Conservation (phyloP, 2,113 vertebrate species). For the Gadus macrocephalus region DNA sequence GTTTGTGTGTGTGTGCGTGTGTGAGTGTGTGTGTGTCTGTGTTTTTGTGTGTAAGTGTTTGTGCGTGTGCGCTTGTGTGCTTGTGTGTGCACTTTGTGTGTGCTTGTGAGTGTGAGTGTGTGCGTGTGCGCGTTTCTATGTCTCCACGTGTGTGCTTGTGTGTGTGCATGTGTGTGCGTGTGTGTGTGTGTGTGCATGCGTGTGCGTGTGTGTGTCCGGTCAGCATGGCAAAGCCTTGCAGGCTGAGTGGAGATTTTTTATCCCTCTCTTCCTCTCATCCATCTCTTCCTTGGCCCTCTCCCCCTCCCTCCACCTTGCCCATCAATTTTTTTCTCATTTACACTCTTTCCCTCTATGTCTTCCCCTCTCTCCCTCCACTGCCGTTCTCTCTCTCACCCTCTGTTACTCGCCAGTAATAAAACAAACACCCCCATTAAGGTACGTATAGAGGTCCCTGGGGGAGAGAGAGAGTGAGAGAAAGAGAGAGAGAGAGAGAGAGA, state of each 20-base stretch:
- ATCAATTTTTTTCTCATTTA: constrained; percentile 12
- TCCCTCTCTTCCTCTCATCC: constrained; percentile 22
- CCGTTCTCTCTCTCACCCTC: constrained; percentile 59
- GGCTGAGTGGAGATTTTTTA: constrained; percentile 66
- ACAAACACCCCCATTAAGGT: constrained; percentile 35
- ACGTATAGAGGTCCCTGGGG: constrained; percentile 42
- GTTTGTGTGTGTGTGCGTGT: too few species aligned
- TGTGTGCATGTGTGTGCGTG: too few species aligned
- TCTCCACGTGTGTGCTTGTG: constrained; percentile 21
- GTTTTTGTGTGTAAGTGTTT: too few species aligned
- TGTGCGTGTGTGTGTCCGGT: constrained; percentile 37
- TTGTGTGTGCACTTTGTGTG: constrained; percentile 7
- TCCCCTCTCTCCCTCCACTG: constrained; percentile 21
- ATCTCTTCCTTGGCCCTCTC: constrained; percentile 8
- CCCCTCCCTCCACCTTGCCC: neutral
- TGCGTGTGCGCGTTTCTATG: neutral
- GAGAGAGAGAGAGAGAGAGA: too few species aligned
- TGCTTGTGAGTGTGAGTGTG: neutral
- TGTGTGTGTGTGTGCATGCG: too few species aligned
- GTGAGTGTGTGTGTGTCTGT: too few species aligned
- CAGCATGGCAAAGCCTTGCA: constrained; percentile 63
- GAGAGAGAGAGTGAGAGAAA: neutral
- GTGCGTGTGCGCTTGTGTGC: constrained; percentile 11
- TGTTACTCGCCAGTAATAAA: constrained; percentile 13
- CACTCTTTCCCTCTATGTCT: constrained; percentile 14